Evolutionary conservation across 2,113 vertebrate genomes (phyloP).

Genomic region (Hemiscyllium ocellatum): DNA sequence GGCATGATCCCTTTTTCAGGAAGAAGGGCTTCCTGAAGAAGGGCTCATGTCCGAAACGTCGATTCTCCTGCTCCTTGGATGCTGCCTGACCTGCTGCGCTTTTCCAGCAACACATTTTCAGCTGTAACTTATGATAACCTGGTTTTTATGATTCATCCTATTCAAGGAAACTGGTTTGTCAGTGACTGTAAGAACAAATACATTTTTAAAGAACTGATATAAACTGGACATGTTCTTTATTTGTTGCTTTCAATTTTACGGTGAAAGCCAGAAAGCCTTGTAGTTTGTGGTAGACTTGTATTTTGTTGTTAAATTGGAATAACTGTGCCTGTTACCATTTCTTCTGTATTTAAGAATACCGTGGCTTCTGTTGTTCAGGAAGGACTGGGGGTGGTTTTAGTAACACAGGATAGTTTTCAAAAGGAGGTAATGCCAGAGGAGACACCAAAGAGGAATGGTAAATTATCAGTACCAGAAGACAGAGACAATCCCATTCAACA

Average conservation of each 20-base stretch:
- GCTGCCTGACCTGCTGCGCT: no score
- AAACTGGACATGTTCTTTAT: neutral
- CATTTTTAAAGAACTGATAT: neutral
- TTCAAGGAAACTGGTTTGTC: neutral
- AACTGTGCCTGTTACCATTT: neutral
- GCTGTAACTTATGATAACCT: neutral
- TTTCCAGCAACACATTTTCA: no score
- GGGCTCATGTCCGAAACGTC: no score
- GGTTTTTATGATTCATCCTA: neutral
- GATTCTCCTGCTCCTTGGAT: no score
- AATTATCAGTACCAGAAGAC: neutral
- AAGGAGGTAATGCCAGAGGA: neutral
- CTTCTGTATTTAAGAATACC: neutral
- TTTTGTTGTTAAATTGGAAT: neutral
- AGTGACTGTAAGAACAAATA: neutral
- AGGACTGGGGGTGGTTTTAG: neutral
- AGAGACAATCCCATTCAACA: neutral
- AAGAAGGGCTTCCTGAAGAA: no score
- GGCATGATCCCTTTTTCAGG: no score
- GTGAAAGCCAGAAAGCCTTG: neutral
- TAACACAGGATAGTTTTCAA: neutral
- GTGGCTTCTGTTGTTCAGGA: neutral
- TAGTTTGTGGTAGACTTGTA: neutral
- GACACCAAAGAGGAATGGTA: neutral
- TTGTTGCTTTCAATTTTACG: neutral